These are phyloP conservation scores for Macropodus opercularis DNA, from an alignment of 2,797 vertebrate species.

Conservation along the genomic window DNA sequence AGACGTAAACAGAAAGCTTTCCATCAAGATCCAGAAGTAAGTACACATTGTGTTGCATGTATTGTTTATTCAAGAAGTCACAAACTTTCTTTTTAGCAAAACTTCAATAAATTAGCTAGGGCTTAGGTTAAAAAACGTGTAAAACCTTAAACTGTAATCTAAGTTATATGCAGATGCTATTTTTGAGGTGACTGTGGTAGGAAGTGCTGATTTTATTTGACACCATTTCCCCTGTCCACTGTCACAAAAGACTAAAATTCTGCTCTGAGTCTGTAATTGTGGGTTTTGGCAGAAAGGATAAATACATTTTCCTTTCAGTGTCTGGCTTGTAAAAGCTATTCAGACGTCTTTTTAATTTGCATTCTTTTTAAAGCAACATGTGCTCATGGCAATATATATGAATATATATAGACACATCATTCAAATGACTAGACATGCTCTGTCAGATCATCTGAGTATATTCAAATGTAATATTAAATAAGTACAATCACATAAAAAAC, in stretches of 20 bases:
- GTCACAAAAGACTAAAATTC: conserved; percentile 61
- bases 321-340: conserved; percentile 62
- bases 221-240: conserved; percentile 57
- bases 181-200: conserved; percentile 37
- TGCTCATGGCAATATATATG: conserved; percentile 22
- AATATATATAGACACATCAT: conserved; percentile 27
- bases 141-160: conserved; percentile 32
- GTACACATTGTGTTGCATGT: too few species aligned
- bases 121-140: conserved; percentile 6
- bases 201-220: conserved; percentile 65
- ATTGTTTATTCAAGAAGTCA: background rate
- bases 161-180: conserved; percentile 43
- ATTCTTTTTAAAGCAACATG: conserved; percentile 35
- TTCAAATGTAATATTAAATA: background rate
- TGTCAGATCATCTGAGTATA: background rate
- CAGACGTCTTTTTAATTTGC: conserved; percentile 48
- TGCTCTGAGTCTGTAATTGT: conserved; percentile 57
- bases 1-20: too few species aligned
- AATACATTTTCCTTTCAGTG: conserved; percentile 46
- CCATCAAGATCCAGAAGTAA: background rate
- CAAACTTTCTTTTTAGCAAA: background rate
- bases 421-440: conserved; percentile 10
- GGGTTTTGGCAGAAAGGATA: conserved; percentile 59
- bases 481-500: conserved; percentile 1
- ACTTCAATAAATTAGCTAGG: background rate